Conservation (phyloP, 1,140 invertebrate species). For the Papilio polytes region DNA sequence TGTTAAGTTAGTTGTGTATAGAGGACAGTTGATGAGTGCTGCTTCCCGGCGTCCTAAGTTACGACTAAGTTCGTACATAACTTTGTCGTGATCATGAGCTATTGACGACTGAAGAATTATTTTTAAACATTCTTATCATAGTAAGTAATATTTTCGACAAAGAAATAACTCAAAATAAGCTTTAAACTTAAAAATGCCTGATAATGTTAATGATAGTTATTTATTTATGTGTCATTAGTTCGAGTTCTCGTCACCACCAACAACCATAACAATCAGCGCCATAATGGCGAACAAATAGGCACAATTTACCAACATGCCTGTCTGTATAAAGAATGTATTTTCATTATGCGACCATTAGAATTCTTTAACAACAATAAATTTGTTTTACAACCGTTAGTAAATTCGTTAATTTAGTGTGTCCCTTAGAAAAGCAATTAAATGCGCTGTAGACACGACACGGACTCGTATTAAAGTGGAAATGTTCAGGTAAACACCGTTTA, state of each 20-base stretch:
- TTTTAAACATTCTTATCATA: too few relatives aligned
- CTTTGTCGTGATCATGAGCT: conserved; percentile 1
- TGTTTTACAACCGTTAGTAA: conserved; percentile 14
- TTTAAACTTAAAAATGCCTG: too few relatives aligned
- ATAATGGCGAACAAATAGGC: too few relatives aligned
- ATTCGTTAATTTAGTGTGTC: conserved; percentile 24
- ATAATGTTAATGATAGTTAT: too few relatives aligned
- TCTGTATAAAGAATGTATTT: not conserved
- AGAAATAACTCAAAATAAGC: too few relatives aligned
- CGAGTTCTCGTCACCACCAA: too few relatives aligned
- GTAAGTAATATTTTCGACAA: too few relatives aligned
- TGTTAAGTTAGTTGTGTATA: not conserved
- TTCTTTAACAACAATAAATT: not conserved
- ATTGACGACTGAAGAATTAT: not conserved
- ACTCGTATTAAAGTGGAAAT: conserved; percentile 36
- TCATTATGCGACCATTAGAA: not conserved
- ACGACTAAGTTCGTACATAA: not conserved
- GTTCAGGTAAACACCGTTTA: conserved; percentile 51
- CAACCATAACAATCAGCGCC: too few relatives aligned
- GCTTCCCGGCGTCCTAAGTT: not conserved
- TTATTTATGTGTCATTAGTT: too few relatives aligned
- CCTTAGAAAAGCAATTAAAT: conserved; percentile 45
- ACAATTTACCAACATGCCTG: too few relatives aligned
- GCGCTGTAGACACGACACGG: conserved; percentile 50
- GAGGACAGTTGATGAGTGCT: conserved; percentile 11